Percentiles rank a stretch among this genome's conserved stretches.
These are phyloP conservation scores for Nephotettix cincticeps DNA, from an alignment of 1,140 invertebrate species.

Conservation along the genomic window DNA sequence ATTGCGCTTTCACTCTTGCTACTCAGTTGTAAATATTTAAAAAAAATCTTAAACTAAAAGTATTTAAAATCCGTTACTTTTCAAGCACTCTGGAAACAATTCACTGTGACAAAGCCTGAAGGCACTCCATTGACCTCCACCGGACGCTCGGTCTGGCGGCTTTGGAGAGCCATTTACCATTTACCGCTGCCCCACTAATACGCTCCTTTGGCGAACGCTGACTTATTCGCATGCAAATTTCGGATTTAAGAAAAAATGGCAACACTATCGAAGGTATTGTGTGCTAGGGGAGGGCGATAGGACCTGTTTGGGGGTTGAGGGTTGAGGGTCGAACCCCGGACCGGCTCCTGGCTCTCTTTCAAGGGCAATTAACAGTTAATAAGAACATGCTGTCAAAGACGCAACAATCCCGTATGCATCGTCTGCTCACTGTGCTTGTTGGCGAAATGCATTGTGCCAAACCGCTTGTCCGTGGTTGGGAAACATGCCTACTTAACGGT, in stretches of 20 bases:
- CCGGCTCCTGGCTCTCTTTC: background rate
- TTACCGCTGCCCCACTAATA: background rate
- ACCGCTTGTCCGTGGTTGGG: no score
- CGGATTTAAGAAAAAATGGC: background rate
- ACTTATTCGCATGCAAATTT: conserved; percentile 15
- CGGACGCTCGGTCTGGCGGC: background rate
- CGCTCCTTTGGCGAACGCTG: background rate
- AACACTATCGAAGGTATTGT: background rate
- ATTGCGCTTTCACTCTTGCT: no score
- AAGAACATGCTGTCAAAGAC: conserved; percentile 10
- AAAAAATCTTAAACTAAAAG: no score
- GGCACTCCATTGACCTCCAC: no score
- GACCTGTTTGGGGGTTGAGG: background rate
- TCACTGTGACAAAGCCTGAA: no score
- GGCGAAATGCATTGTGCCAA: no score
- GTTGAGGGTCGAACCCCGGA: background rate
- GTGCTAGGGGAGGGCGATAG: background rate
- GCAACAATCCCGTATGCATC: background rate
- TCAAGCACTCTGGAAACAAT: no score
- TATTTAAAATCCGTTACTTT: no score
- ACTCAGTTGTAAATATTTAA: no score
- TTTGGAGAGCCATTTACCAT: background rate
- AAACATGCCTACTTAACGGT: no score
- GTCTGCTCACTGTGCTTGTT: background rate
- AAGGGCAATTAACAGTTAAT: conserved; percentile 13